Evolutionary conservation across 2,888 invertebrate genomes (phyloP), one percentile per base, ranked within the genome.

Genomic region (Pandemis heparana): DNA sequence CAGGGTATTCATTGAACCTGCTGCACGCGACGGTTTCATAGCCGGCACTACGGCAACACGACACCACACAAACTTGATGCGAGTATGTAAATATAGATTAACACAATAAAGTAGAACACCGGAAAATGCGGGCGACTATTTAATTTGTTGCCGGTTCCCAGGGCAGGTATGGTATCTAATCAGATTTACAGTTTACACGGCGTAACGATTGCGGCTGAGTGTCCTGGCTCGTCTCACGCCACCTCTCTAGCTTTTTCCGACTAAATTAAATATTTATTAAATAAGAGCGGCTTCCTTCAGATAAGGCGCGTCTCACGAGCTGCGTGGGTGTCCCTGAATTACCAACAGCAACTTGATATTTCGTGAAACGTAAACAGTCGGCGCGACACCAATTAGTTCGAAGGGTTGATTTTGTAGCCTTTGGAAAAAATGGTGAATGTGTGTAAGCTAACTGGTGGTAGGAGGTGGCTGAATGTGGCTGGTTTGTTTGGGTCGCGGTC

Each of bases 91-190:
- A 66, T 53, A 62, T 64, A 64, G 32, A 32, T 70, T 66, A 61
- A 74, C 67, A 69, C 61, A 79, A 77, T 79, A 82, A 85, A 83
- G 81, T 81, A 76, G 81, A 78, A 71, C 83, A 83, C 83, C 83
- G 83, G 85, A 86, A 83, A 87, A 87, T 83, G 79, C 79, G 82
- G 81, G 79, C 81, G 81, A 80, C 79, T 85, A 84, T 86, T 89
- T 87, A 85, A 84, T 86, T 83, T 89, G 90, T 89, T 87, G 89
- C 85, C 88, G 83, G 88, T 92, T 92, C 92, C 91, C 92, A 92
- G 85, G 88, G 86, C 84, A 85, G 88, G 83, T 92, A 94, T 94
- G 88, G 83, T 92, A 94, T 94, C 92, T 93, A 94, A 93, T 94
- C 92, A 87, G 86, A 89, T 90, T 88, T 89, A 90, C 85, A 87